Percentiles rank a stretch among this genome's conserved stretches.
phyloP scores from a whole-genome alignment of 1,140 invertebrate species.

The Lepidotrigona ventralis region DNA sequence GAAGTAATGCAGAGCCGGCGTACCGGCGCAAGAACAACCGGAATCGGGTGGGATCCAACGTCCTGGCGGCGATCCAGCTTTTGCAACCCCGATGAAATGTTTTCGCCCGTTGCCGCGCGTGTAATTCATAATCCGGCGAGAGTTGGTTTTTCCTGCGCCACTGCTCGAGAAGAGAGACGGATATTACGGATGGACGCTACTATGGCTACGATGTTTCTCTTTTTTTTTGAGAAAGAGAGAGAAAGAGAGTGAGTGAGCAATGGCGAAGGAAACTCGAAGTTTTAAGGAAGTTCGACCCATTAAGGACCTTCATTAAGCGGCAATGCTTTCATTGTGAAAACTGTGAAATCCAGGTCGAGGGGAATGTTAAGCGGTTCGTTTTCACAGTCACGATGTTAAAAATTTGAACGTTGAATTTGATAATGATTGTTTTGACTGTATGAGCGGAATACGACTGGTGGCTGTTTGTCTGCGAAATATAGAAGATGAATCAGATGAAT shows the following conservation, averaged over 20 bases:
- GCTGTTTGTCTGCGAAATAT: too few relatives aligned
- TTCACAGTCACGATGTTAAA: too few relatives aligned
- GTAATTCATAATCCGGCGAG: slow-evolving; percentile 48
- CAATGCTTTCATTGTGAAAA: too few relatives aligned
- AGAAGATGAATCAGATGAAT: too few relatives aligned
- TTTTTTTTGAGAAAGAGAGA: background rate
- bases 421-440: too few relatives aligned
- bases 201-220: background rate
- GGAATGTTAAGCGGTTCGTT: too few relatives aligned
- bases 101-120: slow-evolving; percentile 25
- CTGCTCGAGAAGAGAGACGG: too few relatives aligned
- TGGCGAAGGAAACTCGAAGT: background rate
- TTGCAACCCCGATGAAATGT: slow-evolving; percentile 27
- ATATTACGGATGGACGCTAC: background rate
- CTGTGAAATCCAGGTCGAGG: too few relatives aligned
- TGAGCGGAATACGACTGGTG: too few relatives aligned
- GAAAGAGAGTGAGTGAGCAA: background rate
- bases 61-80: slow-evolving; percentile 51
- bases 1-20: slow-evolving; percentile 32
- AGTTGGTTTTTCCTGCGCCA: background rate
- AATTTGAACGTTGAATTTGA: too few relatives aligned
- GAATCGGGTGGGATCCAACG: slow-evolving; percentile 6
- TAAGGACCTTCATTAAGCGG: too few relatives aligned
- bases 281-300: background rate
- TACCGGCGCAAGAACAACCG: slow-evolving; percentile 8